These are phyloP conservation scores for Drosophila subsilvestris DNA, from an alignment of 2,888 invertebrate genomes.

Conservation along the genomic window DNA sequence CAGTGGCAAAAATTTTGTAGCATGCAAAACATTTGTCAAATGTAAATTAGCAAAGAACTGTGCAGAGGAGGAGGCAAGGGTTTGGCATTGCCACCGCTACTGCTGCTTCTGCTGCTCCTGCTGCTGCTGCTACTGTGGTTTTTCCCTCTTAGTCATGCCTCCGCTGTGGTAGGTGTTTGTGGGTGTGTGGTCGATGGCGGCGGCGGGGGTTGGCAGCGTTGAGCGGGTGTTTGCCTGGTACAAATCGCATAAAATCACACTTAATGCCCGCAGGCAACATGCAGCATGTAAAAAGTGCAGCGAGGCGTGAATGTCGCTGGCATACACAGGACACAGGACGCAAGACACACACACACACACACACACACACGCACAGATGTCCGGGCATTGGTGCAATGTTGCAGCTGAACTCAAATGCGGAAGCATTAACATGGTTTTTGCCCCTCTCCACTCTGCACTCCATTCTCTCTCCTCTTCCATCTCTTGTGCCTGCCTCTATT, in stretches of 20 bases:
- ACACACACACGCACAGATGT: constrained; percentile 15
- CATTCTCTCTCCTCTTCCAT: neutral
- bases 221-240: constrained; percentile 51
- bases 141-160: constrained; percentile 42
- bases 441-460: neutral
- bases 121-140: constrained; percentile 39
- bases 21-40: constrained; percentile 82
- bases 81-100: constrained; percentile 13
- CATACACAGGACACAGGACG: constrained; percentile 38
- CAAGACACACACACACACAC: constrained; percentile 11
- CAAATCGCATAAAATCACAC: constrained; percentile 81
- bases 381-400: constrained; percentile 46
- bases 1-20: constrained; percentile 69
- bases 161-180: constrained; percentile 13
- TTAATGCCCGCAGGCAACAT: constrained; percentile 80
- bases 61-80: constrained; percentile 7
- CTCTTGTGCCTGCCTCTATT: constrained; percentile 62
- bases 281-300: constrained; percentile 71
- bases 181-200: constrained; percentile 9
- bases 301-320: constrained; percentile 78
- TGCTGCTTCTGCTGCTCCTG: constrained; percentile 21
- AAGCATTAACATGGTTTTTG: constrained; percentile 53
- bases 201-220: constrained; percentile 12
- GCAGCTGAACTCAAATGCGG: constrained; percentile 56
- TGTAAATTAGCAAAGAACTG: constrained; percentile 76